These are phyloP conservation scores for Rambutsinella grinnellia DNA, from an alignment of 2,888 invertebrate genomes.

Conservation along the genomic window DNA sequence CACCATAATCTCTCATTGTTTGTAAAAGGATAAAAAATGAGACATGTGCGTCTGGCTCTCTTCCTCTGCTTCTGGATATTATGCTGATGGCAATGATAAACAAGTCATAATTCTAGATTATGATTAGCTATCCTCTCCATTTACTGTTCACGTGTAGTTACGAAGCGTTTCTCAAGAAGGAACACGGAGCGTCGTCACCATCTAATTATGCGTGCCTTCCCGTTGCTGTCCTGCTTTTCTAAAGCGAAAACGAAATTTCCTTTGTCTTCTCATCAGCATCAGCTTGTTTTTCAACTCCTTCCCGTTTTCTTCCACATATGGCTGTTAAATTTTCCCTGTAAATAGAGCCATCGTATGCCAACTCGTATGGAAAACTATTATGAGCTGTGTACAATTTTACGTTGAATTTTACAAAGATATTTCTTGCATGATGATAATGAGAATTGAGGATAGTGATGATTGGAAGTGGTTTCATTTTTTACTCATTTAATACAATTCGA, in stretches of 20 bases:
- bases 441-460: not conserved
- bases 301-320: conserved; percentile 34
- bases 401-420: too few species aligned
- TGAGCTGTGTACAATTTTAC: not conserved
- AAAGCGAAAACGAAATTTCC: not conserved
- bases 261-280: not conserved
- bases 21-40: too few species aligned
- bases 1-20: too few species aligned
- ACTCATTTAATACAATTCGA: not conserved
- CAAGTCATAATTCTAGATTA: too few species aligned
- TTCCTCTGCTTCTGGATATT: too few species aligned
- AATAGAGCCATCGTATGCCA: not conserved
- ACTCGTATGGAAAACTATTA: not conserved
- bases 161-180: not conserved
- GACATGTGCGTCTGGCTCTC: too few species aligned
- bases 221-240: conserved; percentile 12
- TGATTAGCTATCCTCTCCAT: too few species aligned
- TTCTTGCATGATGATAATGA: not conserved
- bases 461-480: not conserved
- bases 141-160: not conserved
- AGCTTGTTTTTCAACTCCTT: not conserved
- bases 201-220: conserved; percentile 4
- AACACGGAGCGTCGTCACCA: too few species aligned
- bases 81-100: too few species aligned
- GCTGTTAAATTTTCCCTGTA: not conserved